Evolutionary conservation across 1,140 invertebrate species (phyloP).

Genomic region (Heliconius melpomene): DNA sequence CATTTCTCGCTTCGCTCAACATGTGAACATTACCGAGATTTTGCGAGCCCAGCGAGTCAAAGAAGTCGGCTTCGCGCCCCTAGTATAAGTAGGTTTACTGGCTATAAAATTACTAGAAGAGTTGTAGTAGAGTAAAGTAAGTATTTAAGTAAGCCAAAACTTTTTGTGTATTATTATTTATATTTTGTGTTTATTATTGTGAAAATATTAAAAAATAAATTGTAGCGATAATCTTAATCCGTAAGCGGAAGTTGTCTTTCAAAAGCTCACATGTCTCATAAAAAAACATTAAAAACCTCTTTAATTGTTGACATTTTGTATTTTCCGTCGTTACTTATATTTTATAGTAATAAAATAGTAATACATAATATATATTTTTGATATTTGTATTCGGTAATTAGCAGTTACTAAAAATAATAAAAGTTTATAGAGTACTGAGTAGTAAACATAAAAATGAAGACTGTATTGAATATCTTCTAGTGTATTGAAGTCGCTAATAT

Average conservation of each 20-base stretch:
- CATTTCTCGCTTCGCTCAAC: too few relatives aligned
- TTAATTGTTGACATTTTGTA: neutral
- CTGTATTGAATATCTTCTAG: neutral
- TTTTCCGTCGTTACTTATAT: neutral
- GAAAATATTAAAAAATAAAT: neutral
- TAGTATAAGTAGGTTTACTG: too few relatives aligned
- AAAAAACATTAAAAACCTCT: neutral
- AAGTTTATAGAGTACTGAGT: too few relatives aligned
- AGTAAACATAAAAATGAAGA: neutral
- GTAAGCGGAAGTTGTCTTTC: neutral
- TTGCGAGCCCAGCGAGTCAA: too few relatives aligned
- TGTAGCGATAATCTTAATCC: neutral
- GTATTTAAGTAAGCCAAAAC: too few relatives aligned
- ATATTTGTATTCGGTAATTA: neutral
- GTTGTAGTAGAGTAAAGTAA: too few relatives aligned
- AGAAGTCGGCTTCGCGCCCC: too few relatives aligned
- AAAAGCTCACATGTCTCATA: neutral
- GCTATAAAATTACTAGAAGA: too few relatives aligned
- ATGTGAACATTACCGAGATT: too few relatives aligned
- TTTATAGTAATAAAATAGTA: too few relatives aligned
- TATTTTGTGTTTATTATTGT: too few relatives aligned
- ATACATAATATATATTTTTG: neutral
- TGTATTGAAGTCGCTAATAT: neutral
- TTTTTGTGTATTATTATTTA: too few relatives aligned
- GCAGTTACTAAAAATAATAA: neutral